Conservation (phyloP, 2,888 invertebrate species). For the Hemithea aestivaria region DNA sequence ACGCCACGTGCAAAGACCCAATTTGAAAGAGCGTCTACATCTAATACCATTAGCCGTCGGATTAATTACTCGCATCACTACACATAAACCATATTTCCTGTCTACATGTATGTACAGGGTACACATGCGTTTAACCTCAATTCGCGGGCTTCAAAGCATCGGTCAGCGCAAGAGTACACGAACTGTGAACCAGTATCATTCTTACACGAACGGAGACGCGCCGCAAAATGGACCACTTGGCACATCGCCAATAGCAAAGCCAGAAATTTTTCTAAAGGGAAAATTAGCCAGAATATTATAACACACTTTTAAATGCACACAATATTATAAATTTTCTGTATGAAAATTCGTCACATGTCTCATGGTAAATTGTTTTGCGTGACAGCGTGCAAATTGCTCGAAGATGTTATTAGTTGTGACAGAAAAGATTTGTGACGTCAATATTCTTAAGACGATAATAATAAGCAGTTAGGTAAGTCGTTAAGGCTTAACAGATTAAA, state of each 20-base stretch:
- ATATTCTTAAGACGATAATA: slow-evolving; percentile 10
- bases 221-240: slow-evolving; percentile 71
- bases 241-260: slow-evolving; percentile 48
- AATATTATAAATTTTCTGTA: slow-evolving; percentile 49
- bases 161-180: slow-evolving; percentile 61
- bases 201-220: slow-evolving; percentile 35
- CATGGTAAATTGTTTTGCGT: slow-evolving; percentile 58
- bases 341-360: slow-evolving; percentile 61
- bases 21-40: slow-evolving; percentile 32
- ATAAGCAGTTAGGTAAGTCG: slow-evolving; percentile 17
- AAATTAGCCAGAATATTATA: slow-evolving; percentile 46
- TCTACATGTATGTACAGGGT: slow-evolving; percentile 37
- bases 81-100: slow-evolving; percentile 64
- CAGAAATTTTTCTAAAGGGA: slow-evolving; percentile 48
- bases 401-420: slow-evolving; percentile 47
- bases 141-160: slow-evolving; percentile 64
- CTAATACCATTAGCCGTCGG: slow-evolving; percentile 53
- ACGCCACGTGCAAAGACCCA: slow-evolving; percentile 35
- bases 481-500: slow-evolving; percentile 11
- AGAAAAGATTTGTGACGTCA: slow-evolving; percentile 46
- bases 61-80: slow-evolving; percentile 66
- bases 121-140: slow-evolving; percentile 61
- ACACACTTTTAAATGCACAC: slow-evolving; percentile 44
- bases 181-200: slow-evolving; percentile 71
- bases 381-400: slow-evolving; percentile 60